These are phyloP conservation scores for Proisotoma minuta DNA, from an alignment of 2,888 invertebrate species.

Conservation along the genomic window DNA sequence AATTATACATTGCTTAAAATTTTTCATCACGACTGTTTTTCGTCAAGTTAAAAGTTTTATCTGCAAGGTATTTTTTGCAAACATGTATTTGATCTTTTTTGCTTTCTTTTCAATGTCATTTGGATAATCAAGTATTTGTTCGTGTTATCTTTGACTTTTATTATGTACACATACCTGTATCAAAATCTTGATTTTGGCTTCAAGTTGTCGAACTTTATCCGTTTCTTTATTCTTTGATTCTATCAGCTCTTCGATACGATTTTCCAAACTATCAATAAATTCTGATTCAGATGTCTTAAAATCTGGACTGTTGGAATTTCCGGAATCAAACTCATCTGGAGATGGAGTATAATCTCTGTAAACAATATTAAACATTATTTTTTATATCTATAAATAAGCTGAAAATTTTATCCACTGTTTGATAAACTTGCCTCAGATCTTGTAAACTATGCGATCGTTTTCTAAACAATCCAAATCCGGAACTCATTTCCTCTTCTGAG, in stretches of 20 bases:
- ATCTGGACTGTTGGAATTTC: constrained; percentile 45
- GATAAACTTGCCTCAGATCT: constrained; percentile 40
- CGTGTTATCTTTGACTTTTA: no score
- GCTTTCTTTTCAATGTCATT: no score
- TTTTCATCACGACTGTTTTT: no score
- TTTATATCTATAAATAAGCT: background rate
- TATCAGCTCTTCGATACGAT: constrained; percentile 41
- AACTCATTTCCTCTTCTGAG: constrained; percentile 43
- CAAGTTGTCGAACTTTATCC: constrained; percentile 41
- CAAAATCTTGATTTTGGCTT: constrained; percentile 40
- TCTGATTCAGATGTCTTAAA: constrained; percentile 44
- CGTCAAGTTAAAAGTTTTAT: no score
- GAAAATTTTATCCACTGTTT: background rate
- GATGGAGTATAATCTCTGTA: constrained; percentile 44
- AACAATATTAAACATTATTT: background rate
- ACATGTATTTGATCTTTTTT: background rate
- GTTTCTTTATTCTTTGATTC: constrained; percentile 38
- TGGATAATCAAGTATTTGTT: no score
- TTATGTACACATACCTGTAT: constrained; percentile 33
- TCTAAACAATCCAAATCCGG: constrained; percentile 28
- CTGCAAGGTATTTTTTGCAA: no score
- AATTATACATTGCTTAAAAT: no score
- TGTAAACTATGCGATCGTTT: constrained; percentile 45
- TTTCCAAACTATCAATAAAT: constrained; percentile 44
- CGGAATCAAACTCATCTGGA: constrained; percentile 42